phyloP scores from a whole-genome alignment of 2,113 vertebrate species.

The Rhodinocichla rosea region DNA sequence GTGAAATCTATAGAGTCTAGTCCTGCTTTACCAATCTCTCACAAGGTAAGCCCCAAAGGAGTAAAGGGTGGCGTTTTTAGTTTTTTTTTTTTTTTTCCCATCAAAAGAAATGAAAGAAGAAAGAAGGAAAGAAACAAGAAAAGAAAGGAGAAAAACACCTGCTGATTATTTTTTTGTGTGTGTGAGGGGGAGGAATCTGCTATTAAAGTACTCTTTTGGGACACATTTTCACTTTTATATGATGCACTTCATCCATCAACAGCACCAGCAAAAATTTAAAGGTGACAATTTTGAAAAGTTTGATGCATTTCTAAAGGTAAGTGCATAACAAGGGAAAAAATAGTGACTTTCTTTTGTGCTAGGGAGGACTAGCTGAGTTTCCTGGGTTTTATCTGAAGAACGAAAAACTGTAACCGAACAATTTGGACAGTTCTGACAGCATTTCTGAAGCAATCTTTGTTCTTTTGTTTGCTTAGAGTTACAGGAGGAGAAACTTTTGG shows the following conservation, averaged over 20 bases:
- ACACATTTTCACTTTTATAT: neutral
- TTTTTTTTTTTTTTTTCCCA: neutral
- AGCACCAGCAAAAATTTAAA: neutral
- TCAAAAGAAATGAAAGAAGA: neutral
- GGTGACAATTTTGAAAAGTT: neutral
- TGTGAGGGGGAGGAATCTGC: neutral
- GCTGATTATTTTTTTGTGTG: neutral
- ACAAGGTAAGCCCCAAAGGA: neutral
- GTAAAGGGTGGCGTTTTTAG: neutral
- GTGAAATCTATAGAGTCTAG: neutral
- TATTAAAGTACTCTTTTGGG: neutral
- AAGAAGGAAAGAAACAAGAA: neutral
- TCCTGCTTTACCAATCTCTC: neutral
- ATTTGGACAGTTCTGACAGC: conserved; percentile 27
- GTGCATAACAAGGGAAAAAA: neutral
- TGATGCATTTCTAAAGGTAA: neutral
- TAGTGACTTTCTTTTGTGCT: neutral
- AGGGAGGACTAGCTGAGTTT: neutral
- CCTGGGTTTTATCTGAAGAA: neutral
- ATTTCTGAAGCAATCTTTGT: neutral
- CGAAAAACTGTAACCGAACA: neutral
- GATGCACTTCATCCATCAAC: neutral
- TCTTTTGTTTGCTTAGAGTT: neutral
- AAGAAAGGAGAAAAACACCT: neutral
- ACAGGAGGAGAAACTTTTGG: neutral